Percentiles rank a stretch among this genome's conserved stretches.
Conservation (phyloP, 2,888 invertebrate species). For the Drosophila diplacantha region DNA sequence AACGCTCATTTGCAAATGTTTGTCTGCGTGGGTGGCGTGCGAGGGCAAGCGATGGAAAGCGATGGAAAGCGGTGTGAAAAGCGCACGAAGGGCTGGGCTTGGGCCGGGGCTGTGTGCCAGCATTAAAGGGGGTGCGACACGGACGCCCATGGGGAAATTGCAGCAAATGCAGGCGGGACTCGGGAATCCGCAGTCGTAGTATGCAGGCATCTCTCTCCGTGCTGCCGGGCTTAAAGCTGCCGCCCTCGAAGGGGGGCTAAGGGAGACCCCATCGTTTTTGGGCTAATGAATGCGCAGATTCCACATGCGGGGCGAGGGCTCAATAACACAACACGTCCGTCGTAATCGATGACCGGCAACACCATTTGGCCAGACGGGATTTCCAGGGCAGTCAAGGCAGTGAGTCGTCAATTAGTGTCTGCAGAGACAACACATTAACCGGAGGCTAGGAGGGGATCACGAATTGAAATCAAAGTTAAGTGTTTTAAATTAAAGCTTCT, state of each 20-base stretch:
- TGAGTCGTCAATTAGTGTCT: slow-evolving; percentile 1
- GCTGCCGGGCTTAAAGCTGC: not conserved
- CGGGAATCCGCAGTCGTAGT: slow-evolving; percentile 1
- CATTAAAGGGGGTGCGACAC: not conserved
- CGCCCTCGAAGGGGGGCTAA: not conserved
- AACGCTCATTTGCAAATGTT: slow-evolving; percentile 65
- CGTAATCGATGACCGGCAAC: slow-evolving; percentile 4
- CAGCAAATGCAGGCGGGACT: slow-evolving; percentile 20
- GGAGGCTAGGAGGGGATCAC: no score
- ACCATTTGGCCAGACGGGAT: slow-evolving; percentile 6
- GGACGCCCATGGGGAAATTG: slow-evolving; percentile 44
- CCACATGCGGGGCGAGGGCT: not conserved
- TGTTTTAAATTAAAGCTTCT: not conserved
- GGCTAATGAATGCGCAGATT: slow-evolving; percentile 7
- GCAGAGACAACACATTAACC: no score
- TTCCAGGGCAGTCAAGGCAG: slow-evolving; percentile 1
- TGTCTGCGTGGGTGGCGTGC: slow-evolving; percentile 40
- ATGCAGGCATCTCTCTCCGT: slow-evolving; percentile 15
- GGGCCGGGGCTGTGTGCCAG: not conserved
- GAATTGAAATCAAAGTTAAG: not conserved
- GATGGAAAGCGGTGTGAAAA: slow-evolving; percentile 44
- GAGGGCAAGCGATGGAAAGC: not conserved
- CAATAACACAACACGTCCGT: slow-evolving; percentile 1
- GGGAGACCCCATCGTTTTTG: slow-evolving; percentile 1
- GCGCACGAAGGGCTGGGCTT: slow-evolving; percentile 8